These are phyloP conservation scores for Cichlasoma orientale DNA, from an alignment of 2,797 vertebrate genomes.

Conservation along the genomic window DNA sequence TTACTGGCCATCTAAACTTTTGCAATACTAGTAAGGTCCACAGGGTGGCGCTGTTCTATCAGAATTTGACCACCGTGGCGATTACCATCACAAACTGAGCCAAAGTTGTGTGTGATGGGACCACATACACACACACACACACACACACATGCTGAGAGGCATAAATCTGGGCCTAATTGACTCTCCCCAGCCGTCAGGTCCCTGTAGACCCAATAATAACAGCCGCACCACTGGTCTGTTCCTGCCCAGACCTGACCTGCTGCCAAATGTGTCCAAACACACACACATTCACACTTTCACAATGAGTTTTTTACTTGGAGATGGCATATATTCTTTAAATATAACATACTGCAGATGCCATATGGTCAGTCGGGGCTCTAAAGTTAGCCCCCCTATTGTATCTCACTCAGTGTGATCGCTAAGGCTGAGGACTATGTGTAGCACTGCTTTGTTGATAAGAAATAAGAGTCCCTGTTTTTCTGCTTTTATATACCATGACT, in stretches of 20 bases:
- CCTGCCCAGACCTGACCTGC: constrained; percentile 68
- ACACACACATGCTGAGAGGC: constrained; percentile 60
- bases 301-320: constrained; percentile 39
- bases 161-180: constrained; percentile 80
- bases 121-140: constrained; percentile 40
- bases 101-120: constrained; percentile 36
- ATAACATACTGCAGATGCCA: constrained; percentile 43
- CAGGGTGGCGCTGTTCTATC: constrained; percentile 60
- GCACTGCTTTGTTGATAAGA: constrained; percentile 21
- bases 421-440: neutral
- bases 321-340: constrained; percentile 57
- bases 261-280: constrained; percentile 57
- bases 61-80: constrained; percentile 19
- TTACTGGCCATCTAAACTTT: neutral
- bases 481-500: constrained; percentile 3
- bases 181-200: constrained; percentile 75
- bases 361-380: constrained; percentile 15
- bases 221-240: constrained; percentile 74
- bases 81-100: constrained; percentile 8
- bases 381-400: constrained; percentile 17
- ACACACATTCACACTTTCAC: constrained; percentile 19
- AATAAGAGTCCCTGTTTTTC: neutral
- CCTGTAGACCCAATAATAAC: constrained; percentile 76
- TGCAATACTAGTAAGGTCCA: constrained; percentile 56
- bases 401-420: constrained; percentile 36